Evolutionary conservation across 2,797 vertebrate species (phyloP).

Genomic region (Lithobates pipiens): DNA sequence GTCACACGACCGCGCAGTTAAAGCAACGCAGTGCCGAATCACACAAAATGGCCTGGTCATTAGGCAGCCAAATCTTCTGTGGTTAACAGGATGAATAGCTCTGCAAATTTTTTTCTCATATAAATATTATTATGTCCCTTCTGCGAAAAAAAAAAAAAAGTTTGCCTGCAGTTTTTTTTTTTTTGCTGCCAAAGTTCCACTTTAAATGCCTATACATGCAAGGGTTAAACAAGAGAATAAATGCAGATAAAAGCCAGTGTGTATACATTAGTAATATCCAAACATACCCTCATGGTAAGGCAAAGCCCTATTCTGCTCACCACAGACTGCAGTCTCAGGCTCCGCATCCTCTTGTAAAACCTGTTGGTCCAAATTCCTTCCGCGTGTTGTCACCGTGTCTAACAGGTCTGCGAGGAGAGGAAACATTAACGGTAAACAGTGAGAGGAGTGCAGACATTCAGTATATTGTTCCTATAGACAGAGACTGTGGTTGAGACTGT

Average conservation of each 20-base stretch:
- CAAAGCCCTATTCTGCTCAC: conserved; percentile 39
- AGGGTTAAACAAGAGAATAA: conserved; percentile 1
- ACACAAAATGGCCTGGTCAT: no score
- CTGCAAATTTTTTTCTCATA: no score
- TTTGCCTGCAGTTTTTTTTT: no score
- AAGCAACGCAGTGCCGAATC: no score
- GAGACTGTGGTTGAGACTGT: background rate
- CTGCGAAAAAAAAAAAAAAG: no score
- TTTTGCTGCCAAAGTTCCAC: no score
- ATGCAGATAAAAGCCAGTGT: background rate
- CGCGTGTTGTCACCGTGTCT: conserved; percentile 47
- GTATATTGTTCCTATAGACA: background rate
- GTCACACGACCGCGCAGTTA: no score
- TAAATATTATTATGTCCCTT: no score
- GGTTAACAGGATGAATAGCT: no score
- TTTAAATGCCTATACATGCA: background rate
- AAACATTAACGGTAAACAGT: conserved; percentile 32
- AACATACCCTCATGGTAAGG: background rate
- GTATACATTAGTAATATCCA: background rate
- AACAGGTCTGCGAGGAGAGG: conserved; percentile 31
- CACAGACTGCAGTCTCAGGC: conserved; percentile 4
- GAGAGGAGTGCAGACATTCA: background rate
- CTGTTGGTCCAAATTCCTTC: conserved; percentile 45
- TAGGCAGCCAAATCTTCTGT: no score
- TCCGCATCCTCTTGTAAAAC: conserved; percentile 29